These are phyloP conservation scores for Electrona antarctica DNA, from an alignment of 2,113 vertebrate species.

Conservation along the genomic window DNA sequence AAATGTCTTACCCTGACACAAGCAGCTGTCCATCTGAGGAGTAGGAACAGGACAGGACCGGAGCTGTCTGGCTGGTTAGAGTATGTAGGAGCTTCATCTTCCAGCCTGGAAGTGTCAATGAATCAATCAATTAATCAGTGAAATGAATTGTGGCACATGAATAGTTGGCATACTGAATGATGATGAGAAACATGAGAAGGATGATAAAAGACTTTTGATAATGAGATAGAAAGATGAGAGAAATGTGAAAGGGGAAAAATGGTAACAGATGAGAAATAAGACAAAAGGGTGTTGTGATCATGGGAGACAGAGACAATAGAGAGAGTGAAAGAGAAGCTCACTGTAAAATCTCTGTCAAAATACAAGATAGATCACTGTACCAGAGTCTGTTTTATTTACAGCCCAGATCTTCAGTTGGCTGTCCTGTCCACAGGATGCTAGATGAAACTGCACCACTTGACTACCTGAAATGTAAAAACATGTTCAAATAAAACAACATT, in stretches of 20 bases:
- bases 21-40: slow-evolving; percentile 89
- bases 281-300: neutral
- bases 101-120: slow-evolving; percentile 70
- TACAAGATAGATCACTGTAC: slow-evolving; percentile 62
- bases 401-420: slow-evolving; percentile 89
- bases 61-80: slow-evolving; percentile 84
- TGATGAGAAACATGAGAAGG: neutral
- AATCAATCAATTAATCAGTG: neutral
- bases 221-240: neutral
- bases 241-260: neutral
- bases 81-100: slow-evolving; percentile 83
- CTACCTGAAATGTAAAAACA: slow-evolving; percentile 69
- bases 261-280: neutral
- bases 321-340: neutral
- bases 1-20: slow-evolving; percentile 84
- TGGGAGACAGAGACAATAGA: neutral
- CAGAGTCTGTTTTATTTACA: slow-evolving; percentile 67
- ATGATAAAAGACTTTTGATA: neutral
- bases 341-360: no score
- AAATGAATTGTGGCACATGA: neutral
- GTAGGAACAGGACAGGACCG: slow-evolving; percentile 90
- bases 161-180: neutral
- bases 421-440: slow-evolving; percentile 96
- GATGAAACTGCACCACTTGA: slow-evolving; percentile 72
- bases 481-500: neutral